These are phyloP conservation scores for Onychorhynchus coronatus DNA, from an alignment of 2,113 vertebrate genomes.

Conservation along the genomic window DNA sequence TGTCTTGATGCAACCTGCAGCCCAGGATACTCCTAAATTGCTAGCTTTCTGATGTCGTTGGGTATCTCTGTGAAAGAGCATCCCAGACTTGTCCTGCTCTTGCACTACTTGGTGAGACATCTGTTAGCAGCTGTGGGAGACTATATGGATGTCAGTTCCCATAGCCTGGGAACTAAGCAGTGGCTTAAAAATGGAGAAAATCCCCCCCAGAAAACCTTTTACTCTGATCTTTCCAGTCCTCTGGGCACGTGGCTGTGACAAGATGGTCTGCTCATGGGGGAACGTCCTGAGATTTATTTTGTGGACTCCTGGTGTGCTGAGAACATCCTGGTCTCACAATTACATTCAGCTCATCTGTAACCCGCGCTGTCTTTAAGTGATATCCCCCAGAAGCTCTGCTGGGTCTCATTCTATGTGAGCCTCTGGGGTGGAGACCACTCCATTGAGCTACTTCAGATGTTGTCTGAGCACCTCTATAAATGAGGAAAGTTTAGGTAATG, in stretches of 20 bases:
- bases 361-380: neutral
- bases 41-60: neutral
- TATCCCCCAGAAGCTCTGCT: neutral
- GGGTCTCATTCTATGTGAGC: fast-evolving
- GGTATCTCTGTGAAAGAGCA: neutral
- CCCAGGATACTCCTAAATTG: neutral
- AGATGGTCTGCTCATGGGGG: neutral
- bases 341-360: neutral
- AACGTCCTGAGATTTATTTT: neutral
- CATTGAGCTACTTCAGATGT: fast-evolving
- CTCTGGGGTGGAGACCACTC: neutral
- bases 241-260: neutral
- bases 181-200: neutral
- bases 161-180: neutral
- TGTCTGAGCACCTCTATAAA: neutral
- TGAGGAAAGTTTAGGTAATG: neutral
- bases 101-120: neutral
- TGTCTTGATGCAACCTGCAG: neutral
- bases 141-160: neutral
- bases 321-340: neutral
- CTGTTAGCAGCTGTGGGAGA: neutral
- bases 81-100: neutral
- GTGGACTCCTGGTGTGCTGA: neutral
- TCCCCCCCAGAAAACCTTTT: neutral
- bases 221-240: neutral